Conservation (phyloP, 2,888 invertebrate species). For the Ichneumoninae sp. region DNA sequence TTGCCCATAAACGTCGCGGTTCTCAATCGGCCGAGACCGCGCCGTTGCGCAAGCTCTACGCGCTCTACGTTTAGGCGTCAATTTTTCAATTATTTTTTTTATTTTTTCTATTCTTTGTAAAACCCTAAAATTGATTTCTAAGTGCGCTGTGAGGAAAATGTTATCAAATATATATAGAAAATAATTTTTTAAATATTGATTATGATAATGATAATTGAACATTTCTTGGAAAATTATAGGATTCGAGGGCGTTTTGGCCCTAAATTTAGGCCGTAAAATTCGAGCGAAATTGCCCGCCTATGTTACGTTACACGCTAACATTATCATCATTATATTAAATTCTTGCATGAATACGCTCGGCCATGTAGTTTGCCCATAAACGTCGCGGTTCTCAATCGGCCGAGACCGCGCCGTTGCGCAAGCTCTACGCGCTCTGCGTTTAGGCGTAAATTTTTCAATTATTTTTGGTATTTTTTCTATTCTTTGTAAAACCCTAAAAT, state of each 20-base stretch:
- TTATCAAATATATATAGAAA: no score
- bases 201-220: neutral
- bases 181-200: no score
- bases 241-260: neutral
- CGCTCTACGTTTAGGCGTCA: neutral
- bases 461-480: no score
- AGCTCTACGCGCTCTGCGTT: neutral
- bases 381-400: neutral
- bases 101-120: no score
- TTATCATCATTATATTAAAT: slow-evolving; percentile 14
- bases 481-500: no score
- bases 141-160: no score
- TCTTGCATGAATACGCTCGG: slow-evolving; percentile 21
- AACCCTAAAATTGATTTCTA: no score
- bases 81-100: neutral
- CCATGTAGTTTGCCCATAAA: neutral
- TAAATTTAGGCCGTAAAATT: neutral
- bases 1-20: slow-evolving; percentile 9
- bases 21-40: neutral
- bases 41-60: neutral
- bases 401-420: neutral
- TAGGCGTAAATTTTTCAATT: neutral
- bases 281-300: slow-evolving; percentile 9
- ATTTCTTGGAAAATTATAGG: slow-evolving; percentile 20
- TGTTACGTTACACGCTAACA: neutral